Evolutionary conservation across 2,113 vertebrate genomes (phyloP).

Genomic region (Emydura subglobosa): DNA sequence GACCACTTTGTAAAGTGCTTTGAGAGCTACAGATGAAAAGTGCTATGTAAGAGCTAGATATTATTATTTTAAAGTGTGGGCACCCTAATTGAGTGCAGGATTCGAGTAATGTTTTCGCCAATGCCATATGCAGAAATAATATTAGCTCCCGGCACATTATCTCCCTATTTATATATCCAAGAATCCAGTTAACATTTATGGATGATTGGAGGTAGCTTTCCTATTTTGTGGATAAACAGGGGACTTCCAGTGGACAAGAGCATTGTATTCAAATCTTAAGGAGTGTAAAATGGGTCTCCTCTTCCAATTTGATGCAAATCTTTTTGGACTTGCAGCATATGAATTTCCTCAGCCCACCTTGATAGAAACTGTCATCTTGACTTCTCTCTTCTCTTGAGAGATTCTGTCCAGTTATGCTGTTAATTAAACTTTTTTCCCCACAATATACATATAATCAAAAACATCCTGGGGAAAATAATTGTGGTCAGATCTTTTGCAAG

Average conservation of each 20-base stretch:
- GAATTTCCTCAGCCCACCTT: background rate
- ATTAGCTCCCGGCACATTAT: background rate
- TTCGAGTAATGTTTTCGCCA: background rate
- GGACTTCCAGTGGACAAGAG: background rate
- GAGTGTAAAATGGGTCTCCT: background rate
- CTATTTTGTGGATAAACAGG: background rate
- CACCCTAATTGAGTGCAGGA: background rate
- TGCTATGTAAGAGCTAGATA: background rate
- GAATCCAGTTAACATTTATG: background rate
- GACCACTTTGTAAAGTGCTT: background rate
- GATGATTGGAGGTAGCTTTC: background rate
- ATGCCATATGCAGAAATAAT: background rate
- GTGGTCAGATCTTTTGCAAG: background rate
- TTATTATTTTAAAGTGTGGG: background rate
- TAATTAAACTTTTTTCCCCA: background rate
- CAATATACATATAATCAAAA: slow-evolving; percentile 10
- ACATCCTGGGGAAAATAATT: background rate
- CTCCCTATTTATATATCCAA: background rate
- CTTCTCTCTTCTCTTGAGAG: background rate
- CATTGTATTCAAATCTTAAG: background rate
- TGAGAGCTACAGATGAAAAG: background rate
- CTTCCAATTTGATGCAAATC: background rate
- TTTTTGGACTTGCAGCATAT: background rate
- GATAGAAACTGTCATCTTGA: background rate
- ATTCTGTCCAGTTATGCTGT: background rate